Evolutionary conservation across 1,140 invertebrate genomes (phyloP).

Genomic region (Lanistes nyassanus): DNA sequence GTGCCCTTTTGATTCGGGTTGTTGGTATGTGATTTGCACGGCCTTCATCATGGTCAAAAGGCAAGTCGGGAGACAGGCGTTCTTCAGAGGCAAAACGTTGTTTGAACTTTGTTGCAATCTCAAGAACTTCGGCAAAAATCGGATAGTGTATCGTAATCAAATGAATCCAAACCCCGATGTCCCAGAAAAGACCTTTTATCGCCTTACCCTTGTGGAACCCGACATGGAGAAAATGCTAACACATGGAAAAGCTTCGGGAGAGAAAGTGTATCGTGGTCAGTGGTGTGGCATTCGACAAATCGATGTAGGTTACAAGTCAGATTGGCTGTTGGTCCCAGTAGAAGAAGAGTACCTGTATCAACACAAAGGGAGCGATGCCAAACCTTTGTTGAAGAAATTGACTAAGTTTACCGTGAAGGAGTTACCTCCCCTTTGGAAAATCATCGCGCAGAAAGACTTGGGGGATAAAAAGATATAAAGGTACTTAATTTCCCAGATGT

Average conservation of each 20-base stretch:
- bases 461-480: too few relatives aligned
- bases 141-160: slow-evolving; percentile 48
- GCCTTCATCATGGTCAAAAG: slow-evolving; percentile 39
- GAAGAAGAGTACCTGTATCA: slow-evolving; percentile 42
- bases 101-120: slow-evolving; percentile 49
- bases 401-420: neutral
- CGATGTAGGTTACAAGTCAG: slow-evolving; percentile 32
- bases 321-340: slow-evolving; percentile 43
- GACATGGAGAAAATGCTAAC: slow-evolving; percentile 34
- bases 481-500: too few relatives aligned
- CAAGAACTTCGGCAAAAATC: slow-evolving; percentile 50
- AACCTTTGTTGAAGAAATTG: neutral
- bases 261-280: slow-evolving; percentile 37
- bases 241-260: slow-evolving; percentile 32
- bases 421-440: too few relatives aligned
- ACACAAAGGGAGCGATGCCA: neutral
- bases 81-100: slow-evolving; percentile 49
- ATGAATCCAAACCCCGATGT: slow-evolving; percentile 41
- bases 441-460: too few relatives aligned
- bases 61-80: slow-evolving; percentile 45
- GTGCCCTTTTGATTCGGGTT: too few relatives aligned
- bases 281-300: slow-evolving; percentile 25
- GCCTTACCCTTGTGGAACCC: slow-evolving; percentile 45
- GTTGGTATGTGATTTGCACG: too few relatives aligned
- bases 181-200: slow-evolving; percentile 51